Conservation (phyloP, 2,888 invertebrate genomes). For the Dioctria linearis region DNA sequence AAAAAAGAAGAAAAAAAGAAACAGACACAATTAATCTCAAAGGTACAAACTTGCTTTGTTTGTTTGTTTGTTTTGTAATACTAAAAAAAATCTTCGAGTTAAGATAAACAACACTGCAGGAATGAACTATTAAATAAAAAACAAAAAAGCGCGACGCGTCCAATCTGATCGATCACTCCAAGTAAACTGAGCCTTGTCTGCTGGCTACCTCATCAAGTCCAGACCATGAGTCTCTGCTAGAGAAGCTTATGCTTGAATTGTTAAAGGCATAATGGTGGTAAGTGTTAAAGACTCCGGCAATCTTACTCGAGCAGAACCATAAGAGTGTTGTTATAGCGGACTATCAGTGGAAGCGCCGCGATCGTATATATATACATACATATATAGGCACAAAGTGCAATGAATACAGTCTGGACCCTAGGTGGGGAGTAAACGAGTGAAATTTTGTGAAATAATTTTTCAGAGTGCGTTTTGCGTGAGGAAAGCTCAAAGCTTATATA, state of each 20-base stretch:
- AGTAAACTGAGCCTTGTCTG: slow-evolving; percentile 21
- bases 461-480: not conserved
- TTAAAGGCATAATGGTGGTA: slow-evolving; percentile 9
- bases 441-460: slow-evolving; percentile 30
- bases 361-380: not conserved
- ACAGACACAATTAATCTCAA: too few relatives aligned
- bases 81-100: not conserved
- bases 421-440: slow-evolving; percentile 39
- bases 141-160: slow-evolving; percentile 11
- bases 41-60: too few relatives aligned
- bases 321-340: slow-evolving; percentile 3
- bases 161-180: slow-evolving; percentile 32
- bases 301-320: not conserved
- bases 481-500: slow-evolving; percentile 4
- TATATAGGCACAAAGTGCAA: slow-evolving; percentile 7
- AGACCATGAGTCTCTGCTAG: not conserved
- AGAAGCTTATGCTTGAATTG: not conserved
- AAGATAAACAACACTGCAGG: not conserved
- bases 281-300: not conserved
- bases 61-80: too few relatives aligned
- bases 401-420: not conserved
- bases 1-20: too few relatives aligned
- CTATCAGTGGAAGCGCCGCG: slow-evolving; percentile 1
- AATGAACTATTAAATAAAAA: not conserved
- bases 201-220: not conserved